Conservation (phyloP, 2,888 invertebrate genomes). For the Trichogramma dendrolimi region DNA sequence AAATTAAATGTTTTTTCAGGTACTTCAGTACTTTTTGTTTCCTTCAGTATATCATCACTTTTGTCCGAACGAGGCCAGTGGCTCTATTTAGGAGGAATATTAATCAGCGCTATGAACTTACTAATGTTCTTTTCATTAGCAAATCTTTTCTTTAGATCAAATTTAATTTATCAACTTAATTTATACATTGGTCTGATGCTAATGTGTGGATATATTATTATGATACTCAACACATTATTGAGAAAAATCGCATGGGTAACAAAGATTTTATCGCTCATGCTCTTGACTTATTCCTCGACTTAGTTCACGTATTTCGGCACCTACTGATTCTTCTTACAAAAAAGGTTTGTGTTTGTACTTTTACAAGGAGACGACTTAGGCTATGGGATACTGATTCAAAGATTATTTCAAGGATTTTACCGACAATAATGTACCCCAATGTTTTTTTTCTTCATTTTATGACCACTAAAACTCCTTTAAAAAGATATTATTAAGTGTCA, state of each 20-base stretch:
- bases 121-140: slow-evolving; percentile 74
- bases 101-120: slow-evolving; percentile 77
- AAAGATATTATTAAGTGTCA: no score
- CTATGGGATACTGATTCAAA: no score
- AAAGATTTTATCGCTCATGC: slow-evolving; percentile 91
- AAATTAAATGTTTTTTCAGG: slow-evolving; percentile 27
- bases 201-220: slow-evolving; percentile 95
- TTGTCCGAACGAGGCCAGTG: slow-evolving; percentile 82
- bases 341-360: slow-evolving; percentile 61
- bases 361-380: neutral
- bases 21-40: slow-evolving; percentile 85
- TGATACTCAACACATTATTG: slow-evolving; percentile 95
- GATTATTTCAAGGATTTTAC: no score
- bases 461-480: no score
- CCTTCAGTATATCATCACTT: slow-evolving; percentile 84
- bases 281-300: slow-evolving; percentile 90
- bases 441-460: no score
- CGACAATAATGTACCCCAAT: no score
- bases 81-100: slow-evolving; percentile 84
- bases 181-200: slow-evolving; percentile 83
- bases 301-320: slow-evolving; percentile 89
- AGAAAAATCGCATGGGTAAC: slow-evolving; percentile 84
- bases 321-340: slow-evolving; percentile 84
- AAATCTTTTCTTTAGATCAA: slow-evolving; percentile 83
- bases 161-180: slow-evolving; percentile 75